These are phyloP conservation scores for Cochlearius cochlearius DNA, from an alignment of 2,113 vertebrate species.

Conservation along the genomic window DNA sequence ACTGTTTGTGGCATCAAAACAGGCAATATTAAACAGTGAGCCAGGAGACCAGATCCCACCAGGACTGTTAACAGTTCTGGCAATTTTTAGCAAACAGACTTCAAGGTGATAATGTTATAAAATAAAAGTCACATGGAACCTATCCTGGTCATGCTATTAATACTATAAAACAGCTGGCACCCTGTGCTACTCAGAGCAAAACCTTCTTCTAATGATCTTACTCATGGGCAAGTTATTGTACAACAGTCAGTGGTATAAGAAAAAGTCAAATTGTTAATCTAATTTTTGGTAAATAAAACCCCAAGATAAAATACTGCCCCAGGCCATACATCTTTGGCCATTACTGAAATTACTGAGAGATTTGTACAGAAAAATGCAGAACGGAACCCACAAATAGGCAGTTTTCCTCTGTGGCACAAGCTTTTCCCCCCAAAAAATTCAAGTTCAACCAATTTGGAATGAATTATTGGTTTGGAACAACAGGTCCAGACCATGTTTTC, in stretches of 20 bases:
- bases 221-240: neutral
- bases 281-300: neutral
- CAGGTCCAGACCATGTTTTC: neutral
- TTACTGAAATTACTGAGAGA: neutral
- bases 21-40: neutral
- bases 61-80: neutral
- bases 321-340: neutral
- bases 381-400: neutral
- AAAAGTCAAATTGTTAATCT: neutral
- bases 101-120: neutral
- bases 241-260: neutral
- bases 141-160: neutral
- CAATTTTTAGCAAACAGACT: neutral
- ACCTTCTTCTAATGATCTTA: neutral
- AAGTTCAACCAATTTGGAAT: neutral
- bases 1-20: neutral
- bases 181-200: neutral
- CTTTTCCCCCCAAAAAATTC: neutral
- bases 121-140: neutral
- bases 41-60: neutral
- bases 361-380: neutral
- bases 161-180: fast-evolving
- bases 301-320: neutral
- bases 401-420: neutral
- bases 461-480: neutral